These are phyloP conservation scores for Eudyptes chrysolophus DNA, from an alignment of 2,113 vertebrate genomes.

Conservation along the genomic window DNA sequence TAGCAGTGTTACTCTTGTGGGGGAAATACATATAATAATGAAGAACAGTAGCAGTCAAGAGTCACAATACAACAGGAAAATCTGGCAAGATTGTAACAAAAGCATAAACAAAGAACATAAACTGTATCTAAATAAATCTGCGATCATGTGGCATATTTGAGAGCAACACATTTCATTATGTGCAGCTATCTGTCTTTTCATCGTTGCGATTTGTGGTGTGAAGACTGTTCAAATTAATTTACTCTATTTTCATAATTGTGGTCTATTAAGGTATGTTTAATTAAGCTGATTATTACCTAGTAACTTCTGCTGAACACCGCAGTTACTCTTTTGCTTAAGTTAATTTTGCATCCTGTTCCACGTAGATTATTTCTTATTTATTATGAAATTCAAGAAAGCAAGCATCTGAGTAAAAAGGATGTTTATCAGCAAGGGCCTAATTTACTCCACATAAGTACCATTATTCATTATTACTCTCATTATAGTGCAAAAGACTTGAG, in stretches of 20 bases:
- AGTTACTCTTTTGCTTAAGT: slow-evolving; percentile 61
- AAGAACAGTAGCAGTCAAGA: not conserved
- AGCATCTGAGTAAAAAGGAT: slow-evolving; percentile 64
- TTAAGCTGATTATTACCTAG: slow-evolving; percentile 39
- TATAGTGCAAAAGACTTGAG: slow-evolving; percentile 70
- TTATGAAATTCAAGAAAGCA: slow-evolving; percentile 66
- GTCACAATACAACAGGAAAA: not conserved
- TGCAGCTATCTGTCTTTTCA: not conserved
- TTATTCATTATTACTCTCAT: slow-evolving; percentile 76
- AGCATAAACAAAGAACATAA: not conserved
- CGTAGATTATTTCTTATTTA: slow-evolving; percentile 69
- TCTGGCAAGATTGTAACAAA: not conserved
- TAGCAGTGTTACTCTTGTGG: not conserved
- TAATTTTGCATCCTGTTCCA: slow-evolving; percentile 61
- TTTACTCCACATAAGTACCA: slow-evolving; percentile 69
- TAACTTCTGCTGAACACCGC: slow-evolving; percentile 54
- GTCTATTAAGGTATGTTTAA: slow-evolving; percentile 49
- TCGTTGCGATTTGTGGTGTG: not conserved
- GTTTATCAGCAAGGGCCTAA: slow-evolving; percentile 62
- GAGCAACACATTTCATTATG: not conserved
- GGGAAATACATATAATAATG: not conserved
- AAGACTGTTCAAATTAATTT: not conserved
- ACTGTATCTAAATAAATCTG: not conserved
- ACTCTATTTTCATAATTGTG: not conserved
- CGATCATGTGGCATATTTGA: not conserved